Percentiles rank a stretch among this genome's conserved stretches.
These are phyloP conservation scores for Stenurella melanura DNA, from an alignment of 2,888 invertebrate genomes.

Conservation along the genomic window DNA sequence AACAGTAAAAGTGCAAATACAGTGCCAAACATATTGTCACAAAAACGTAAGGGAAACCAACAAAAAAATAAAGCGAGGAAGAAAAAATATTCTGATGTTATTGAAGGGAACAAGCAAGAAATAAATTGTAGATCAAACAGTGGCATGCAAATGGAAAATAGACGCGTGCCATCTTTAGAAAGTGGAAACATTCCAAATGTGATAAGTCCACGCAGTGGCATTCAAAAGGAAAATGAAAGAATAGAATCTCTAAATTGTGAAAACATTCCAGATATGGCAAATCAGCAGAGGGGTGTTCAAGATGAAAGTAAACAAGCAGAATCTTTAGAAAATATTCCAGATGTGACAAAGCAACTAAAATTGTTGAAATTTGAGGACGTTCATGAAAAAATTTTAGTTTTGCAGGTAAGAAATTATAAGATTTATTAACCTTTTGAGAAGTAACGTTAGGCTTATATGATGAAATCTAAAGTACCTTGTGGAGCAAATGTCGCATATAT, in stretches of 20 bases:
- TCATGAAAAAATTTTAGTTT: slow-evolving; percentile 61
- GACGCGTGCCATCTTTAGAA: too few species aligned
- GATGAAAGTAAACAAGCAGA: too few species aligned
- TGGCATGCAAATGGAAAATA: neutral
- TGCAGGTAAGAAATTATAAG: slow-evolving; percentile 56
- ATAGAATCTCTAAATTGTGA: neutral
- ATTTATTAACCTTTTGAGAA: neutral
- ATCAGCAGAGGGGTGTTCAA: neutral
- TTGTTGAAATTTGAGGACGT: slow-evolving; percentile 57
- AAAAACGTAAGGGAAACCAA: neutral
- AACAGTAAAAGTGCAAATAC: neutral
- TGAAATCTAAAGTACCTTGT: too few species aligned
- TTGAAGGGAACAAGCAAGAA: neutral
- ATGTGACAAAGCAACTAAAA: slow-evolving; percentile 41
- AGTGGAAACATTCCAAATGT: too few species aligned
- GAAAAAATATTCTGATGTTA: neutral
- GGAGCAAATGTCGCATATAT: too few species aligned
- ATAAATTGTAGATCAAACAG: neutral
- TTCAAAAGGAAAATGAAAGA: neutral
- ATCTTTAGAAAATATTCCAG: too few species aligned
- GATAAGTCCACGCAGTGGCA: neutral
- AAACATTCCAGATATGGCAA: slow-evolving; percentile 1
- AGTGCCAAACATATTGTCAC: neutral
- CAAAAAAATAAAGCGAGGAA: neutral
- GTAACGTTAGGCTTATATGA: too few species aligned